Evolutionary conservation across 2,113 vertebrate species (phyloP), one percentile per base, ranked within the genome.

Genomic region (Scopus umbretta): DNA sequence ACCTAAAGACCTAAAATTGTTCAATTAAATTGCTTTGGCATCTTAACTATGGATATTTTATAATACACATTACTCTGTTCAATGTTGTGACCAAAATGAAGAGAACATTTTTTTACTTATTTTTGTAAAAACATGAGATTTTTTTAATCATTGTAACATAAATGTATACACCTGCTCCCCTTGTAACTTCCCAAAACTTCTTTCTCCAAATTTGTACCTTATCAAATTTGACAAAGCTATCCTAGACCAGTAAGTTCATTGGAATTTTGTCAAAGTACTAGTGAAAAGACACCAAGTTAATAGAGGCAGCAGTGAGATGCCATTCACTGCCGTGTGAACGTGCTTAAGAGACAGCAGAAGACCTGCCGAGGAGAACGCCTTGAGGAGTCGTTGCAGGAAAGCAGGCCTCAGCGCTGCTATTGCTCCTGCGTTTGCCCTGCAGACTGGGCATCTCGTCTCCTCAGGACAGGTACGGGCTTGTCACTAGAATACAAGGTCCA

Each of bases 381-480:
- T 3, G 9, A 65, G 38, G 26, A 55, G 18, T 34, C 7, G 6
- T 55, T 0, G 0, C 11, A 18, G 53, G 53, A 19, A 18, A n/a
- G 13, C n/a, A 17, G 29, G 22, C 11, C 42, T 36, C 12, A 13
- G 49, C 2, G 13, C 17, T 12, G 18, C 50, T 2, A 0, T 5
- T 1, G 16, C 40, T 55, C 40, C 49, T 26, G 36, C 2, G 0
- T 26, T 38, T 56, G 30, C 52, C 45, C 63, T 7, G 13, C 32
- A 38, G 43, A n/a, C 8, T 1, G 16, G 21, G 32, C 13, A 4
- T 3, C 6, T 27, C 13, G 1, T 16, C 53, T 26, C 17, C 4
- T 2, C 0, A 5, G 26, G 63, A 36, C 49, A 16, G 63, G 52
- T 21, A 6, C 1, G 0, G 30, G 20, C 32, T 1, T 43, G 50